phyloP scores from a whole-genome alignment of 1,140 invertebrate genomes.

The Ditylenchus dipsaci region DNA sequence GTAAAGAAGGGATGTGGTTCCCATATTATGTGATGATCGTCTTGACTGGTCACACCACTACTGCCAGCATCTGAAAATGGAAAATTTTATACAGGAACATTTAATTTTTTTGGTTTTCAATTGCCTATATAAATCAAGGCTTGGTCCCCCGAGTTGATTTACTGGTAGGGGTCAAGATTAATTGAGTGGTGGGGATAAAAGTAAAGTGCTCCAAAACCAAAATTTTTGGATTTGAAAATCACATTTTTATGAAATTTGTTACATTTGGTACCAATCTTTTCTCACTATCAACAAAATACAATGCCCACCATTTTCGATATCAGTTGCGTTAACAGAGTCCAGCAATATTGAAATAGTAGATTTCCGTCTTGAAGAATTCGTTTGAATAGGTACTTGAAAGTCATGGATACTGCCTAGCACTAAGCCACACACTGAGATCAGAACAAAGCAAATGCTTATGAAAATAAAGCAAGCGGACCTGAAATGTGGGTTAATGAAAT shows the following conservation, averaged over 20 bases:
- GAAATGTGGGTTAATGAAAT: background rate
- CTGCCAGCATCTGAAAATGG: background rate
- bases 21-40: constrained; percentile 20
- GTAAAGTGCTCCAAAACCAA: no score
- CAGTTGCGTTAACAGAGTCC: constrained; percentile 11
- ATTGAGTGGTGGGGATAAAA: no score
- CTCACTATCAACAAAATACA: constrained; percentile 8
- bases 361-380: constrained; percentile 18
- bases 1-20: constrained; percentile 46
- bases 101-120: no score
- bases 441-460: constrained; percentile 42
- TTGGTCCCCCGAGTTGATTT: no score
- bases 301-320: background rate
- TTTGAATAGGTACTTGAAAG: constrained; percentile 44
- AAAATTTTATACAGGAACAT: no score
- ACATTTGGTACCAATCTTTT: no score
- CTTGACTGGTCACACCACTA: background rate
- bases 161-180: no score
- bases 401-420: constrained; percentile 51
- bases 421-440: constrained; percentile 48
- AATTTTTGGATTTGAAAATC: no score
- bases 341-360: constrained; percentile 24
- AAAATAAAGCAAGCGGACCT: constrained; percentile 42
- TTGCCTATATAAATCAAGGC: no score
- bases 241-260: no score